A percentile compares a stretch with the other conserved stretches of the same genome.
Evolutionary conservation across 2,797 vertebrate species (phyloP).

Genomic region (Scarus forsteni): DNA sequence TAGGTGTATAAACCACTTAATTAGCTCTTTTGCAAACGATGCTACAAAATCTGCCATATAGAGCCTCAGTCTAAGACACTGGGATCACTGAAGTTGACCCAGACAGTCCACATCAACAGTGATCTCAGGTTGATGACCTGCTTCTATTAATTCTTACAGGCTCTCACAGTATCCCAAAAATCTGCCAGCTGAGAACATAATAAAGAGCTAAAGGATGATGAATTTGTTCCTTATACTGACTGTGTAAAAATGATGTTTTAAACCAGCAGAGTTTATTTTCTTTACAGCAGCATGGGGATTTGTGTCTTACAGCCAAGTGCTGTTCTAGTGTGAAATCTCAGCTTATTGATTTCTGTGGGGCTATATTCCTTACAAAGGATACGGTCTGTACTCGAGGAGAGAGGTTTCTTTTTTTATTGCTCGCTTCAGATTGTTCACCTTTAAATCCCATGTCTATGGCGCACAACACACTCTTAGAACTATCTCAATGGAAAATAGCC

Average conservation of each 20-base stretch:
- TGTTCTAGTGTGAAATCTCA: conserved; percentile 70
- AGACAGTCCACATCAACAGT: not conserved
- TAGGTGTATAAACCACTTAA: too few species aligned
- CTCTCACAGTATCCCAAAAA: not conserved
- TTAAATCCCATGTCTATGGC: conserved; percentile 39
- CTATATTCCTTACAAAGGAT: conserved; percentile 57
- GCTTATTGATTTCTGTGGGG: conserved; percentile 69
- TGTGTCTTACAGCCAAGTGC: conserved; percentile 65
- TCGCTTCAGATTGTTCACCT: conserved; percentile 51
- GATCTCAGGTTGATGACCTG: not conserved
- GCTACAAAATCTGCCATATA: not conserved
- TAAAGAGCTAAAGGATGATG: not conserved
- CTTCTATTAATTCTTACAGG: not conserved
- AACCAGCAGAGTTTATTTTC: conserved; percentile 47
- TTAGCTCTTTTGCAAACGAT: not conserved
- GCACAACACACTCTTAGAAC: conserved; percentile 15
- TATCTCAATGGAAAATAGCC: conserved; percentile 40
- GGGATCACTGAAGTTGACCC: not conserved
- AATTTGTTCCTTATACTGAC: conserved; percentile 5
- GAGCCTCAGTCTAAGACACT: not conserved
- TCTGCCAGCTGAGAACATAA: conserved; percentile 3
- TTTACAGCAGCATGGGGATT: conserved; percentile 49
- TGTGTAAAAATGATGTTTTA: conserved; percentile 43
- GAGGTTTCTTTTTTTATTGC: conserved; percentile 27
- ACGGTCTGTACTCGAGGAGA: conserved; percentile 47